phyloP scores from a whole-genome alignment of 2,888 invertebrate species.

The Drosophila antonietae region DNA sequence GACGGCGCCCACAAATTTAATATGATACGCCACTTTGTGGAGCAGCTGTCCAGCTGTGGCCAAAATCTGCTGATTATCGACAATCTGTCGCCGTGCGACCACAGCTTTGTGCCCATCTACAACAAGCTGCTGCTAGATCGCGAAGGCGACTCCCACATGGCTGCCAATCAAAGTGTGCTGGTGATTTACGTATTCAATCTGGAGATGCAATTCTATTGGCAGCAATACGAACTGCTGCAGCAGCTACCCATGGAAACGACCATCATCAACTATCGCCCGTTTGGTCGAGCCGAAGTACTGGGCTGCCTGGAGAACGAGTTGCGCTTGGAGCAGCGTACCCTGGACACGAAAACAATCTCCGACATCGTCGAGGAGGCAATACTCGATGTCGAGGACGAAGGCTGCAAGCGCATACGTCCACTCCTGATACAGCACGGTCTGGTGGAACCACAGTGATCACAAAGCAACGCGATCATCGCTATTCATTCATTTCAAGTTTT shows the following conservation, averaged over 20 bases:
- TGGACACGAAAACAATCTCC: constrained; percentile 19
- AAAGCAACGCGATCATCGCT: no score
- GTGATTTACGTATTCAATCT: constrained; percentile 56
- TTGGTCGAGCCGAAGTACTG: constrained; percentile 42
- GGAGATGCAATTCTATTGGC: constrained; percentile 47
- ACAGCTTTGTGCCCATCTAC: constrained; percentile 52
- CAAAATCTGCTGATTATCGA: constrained; percentile 78
- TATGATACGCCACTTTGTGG: constrained; percentile 43
- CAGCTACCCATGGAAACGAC: constrained; percentile 54
- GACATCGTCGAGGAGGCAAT: constrained; percentile 41
- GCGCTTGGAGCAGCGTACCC: constrained; percentile 30
- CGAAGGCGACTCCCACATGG: constrained; percentile 27
- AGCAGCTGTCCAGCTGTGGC: constrained; percentile 68
- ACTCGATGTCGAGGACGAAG: constrained; percentile 27
- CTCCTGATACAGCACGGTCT: constrained; percentile 41
- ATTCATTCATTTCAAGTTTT: not conserved
- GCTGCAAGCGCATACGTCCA: constrained; percentile 51
- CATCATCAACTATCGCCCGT: constrained; percentile 45
- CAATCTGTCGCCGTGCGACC: constrained; percentile 60
- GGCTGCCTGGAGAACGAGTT: constrained; percentile 50
- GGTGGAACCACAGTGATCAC: not conserved
- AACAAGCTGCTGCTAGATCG: constrained; percentile 58
- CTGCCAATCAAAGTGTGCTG: constrained; percentile 51
- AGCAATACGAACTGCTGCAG: constrained; percentile 55
- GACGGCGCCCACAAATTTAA: constrained; percentile 41